Percentiles rank a stretch among this genome's conserved stretches.
Conservation (phyloP, 2,888 invertebrate species). For the Drosophila mettleri region DNA sequence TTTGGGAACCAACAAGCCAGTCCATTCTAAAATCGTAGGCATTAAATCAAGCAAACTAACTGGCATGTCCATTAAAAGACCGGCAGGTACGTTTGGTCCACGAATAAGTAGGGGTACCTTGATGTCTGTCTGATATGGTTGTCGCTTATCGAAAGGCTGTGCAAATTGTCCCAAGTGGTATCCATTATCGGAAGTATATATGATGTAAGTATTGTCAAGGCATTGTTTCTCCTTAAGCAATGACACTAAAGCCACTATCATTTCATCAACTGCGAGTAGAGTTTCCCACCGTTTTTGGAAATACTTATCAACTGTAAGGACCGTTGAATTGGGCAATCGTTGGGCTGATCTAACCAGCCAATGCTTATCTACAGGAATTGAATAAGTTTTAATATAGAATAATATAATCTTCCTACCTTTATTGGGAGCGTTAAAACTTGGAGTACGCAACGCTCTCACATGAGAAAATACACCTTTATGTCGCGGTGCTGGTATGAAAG, state of each 20-base stretch:
- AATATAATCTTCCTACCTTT: slow-evolving; percentile 46
- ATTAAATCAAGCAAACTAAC: slow-evolving; percentile 93
- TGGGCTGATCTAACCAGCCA: slow-evolving; percentile 90
- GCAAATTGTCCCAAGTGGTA: slow-evolving; percentile 96
- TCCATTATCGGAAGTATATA: slow-evolving; percentile 96
- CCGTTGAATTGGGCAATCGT: slow-evolving; percentile 87
- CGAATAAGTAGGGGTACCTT: slow-evolving; percentile 92
- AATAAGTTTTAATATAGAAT: slow-evolving; percentile 1
- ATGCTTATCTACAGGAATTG: slow-evolving; percentile 89
- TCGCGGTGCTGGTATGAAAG: slow-evolving; percentile 92
- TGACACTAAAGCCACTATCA: slow-evolving; percentile 89
- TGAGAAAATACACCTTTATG: slow-evolving; percentile 88
- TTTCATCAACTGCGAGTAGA: slow-evolving; percentile 93
- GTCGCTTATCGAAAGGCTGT: slow-evolving; percentile 94
- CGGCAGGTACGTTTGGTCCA: slow-evolving; percentile 88
- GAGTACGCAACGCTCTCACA: slow-evolving; percentile 88
- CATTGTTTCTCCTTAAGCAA: slow-evolving; percentile 86
- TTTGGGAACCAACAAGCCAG: slow-evolving; percentile 86
- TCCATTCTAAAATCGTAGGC: slow-evolving; percentile 92
- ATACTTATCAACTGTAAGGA: slow-evolving; percentile 89
- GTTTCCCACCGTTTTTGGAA: slow-evolving; percentile 92
- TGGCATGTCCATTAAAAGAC: slow-evolving; percentile 86
- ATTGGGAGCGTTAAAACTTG: slow-evolving; percentile 88
- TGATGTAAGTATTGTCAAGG: slow-evolving; percentile 91
- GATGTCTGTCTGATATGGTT: slow-evolving; percentile 96